Evolutionary conservation across 2,113 vertebrate genomes (phyloP), one percentile per base, ranked within the genome.

Genomic region (Asarcornis scutulata): DNA sequence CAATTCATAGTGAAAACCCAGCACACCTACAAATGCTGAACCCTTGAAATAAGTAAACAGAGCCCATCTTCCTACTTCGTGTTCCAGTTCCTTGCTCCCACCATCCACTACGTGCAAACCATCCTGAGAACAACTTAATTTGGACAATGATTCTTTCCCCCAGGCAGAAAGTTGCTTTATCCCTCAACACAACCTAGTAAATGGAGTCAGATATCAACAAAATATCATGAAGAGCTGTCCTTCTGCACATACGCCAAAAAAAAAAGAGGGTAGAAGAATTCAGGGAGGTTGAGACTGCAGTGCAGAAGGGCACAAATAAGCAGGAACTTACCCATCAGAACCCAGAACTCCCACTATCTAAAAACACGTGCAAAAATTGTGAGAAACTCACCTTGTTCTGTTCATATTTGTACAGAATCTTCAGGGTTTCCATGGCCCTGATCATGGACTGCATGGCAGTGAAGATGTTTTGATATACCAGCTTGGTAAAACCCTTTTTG

Each of bases 391-490:
- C 98, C 98, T 98, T 98, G 95, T 98, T 98, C 96, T 98, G 98
- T 78, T 98, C 98, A 0, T 97, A 97, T 94, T 98, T 98, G 96
- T 98, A 98, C 48, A 98, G 97, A 95, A 98, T 98, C 97, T 98
- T 98, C 75, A 98, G 97, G 15, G 98, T 98, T 59, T 98, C 98
- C 98, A 98, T 98, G 95, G 98, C 98, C 46, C 98, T 97, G 93
- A 98, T 97, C 98, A 98, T 98, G 92, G 98, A 98, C 98, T 98
- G 98, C 98, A 98, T 98, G 97, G 98, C 98, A 63, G 98, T 98
- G 97, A 98, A 98, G 97, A 98, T 98, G 97, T 98, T 98, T 97
- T 98, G 98, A 98, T 98, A 98, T 46, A 98, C 98, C 93, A 98
- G 97, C 93, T 98, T 98, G 88, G 98, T 98, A 97, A 98, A 98